Evolutionary conservation across 1,140 invertebrate genomes (phyloP), one percentile per base, ranked within the genome.

Genomic region (Achatina immaculata): DNA sequence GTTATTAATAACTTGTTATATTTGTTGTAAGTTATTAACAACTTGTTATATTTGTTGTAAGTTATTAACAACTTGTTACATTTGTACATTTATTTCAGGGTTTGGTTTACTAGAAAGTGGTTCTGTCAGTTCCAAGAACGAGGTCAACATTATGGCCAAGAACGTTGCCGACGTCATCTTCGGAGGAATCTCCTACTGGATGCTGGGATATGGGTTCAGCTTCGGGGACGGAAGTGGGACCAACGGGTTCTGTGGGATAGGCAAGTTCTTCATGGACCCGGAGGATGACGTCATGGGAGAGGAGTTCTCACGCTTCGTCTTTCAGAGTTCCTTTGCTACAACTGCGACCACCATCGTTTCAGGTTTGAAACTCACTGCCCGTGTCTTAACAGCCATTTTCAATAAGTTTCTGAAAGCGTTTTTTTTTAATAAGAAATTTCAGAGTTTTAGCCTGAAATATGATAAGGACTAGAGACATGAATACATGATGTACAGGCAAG

Each of bases 151-250:
- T 76, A 88, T 94, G 73, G 90, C 93, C 84, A 93, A 93, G 86
- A 94, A 94, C 84, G 87, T 93, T 21, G 85, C 93, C 14, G 93
- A 94, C 87, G 89, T 98, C 77, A 95, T 97, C n/a, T 93, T 98
- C 3, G 97, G 97, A 9, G 96, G 96, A 76, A 89, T 97, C 6
- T 97, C 96, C 0, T 98, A 98, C 90, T 98, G 97, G 97, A 93
- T 96, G 24, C 97, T 98, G 88, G 97, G 97, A 0, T 99, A 96
- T 90, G 96, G 95, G 0, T 93, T 98, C 86, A 97, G 95, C 48
- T 98, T 97, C 86, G 96, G 97, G 6, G 69, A 72, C 0, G 83
- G 73, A 24, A 7, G 58, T 19, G 94, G 48, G 85, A 94, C 93
- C 0, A 97, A 96, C 90, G 93, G 94, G 7, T 74, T 95, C 95